Evolutionary conservation across 2,113 vertebrate species (phyloP).

Genomic region (Illadopsis cleaveri): DNA sequence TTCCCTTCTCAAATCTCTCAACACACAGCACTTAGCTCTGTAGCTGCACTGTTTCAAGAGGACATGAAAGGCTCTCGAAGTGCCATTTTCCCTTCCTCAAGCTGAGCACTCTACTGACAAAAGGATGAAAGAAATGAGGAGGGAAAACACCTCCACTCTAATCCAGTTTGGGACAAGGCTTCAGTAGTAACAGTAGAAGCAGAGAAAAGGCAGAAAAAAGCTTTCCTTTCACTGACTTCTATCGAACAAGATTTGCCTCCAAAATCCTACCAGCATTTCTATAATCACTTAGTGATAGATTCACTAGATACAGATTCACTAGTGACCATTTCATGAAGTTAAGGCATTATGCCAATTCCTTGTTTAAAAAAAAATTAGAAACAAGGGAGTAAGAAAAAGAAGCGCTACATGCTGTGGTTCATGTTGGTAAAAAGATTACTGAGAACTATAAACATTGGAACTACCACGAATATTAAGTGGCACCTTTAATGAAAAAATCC

Average conservation of each 20-base stretch:
- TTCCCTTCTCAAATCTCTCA: not conserved
- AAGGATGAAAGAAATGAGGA: not conserved
- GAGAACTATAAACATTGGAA: not conserved
- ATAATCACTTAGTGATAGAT: not conserved
- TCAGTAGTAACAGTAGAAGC: not conserved
- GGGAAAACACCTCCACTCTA: not conserved
- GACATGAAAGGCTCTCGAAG: not conserved
- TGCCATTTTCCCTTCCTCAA: not conserved
- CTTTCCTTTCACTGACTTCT: not conserved
- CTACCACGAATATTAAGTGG: not conserved
- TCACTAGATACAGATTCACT: too few relatives aligned
- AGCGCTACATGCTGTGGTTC: not conserved
- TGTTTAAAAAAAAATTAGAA: not conserved
- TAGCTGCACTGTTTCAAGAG: not conserved
- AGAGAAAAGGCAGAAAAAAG: not conserved
- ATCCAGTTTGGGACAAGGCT: not conserved
- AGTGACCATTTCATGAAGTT: not conserved
- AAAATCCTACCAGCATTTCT: not conserved
- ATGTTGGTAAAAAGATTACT: not conserved
- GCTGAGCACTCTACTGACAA: not conserved
- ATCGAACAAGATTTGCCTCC: not conserved
- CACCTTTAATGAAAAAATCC: not conserved
- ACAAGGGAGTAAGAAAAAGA: not conserved
- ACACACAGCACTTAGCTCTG: not conserved
- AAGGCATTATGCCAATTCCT: not conserved